These are phyloP conservation scores for Lutjanus erythropterus DNA, from an alignment of 2,113 vertebrate species.

Conservation along the genomic window DNA sequence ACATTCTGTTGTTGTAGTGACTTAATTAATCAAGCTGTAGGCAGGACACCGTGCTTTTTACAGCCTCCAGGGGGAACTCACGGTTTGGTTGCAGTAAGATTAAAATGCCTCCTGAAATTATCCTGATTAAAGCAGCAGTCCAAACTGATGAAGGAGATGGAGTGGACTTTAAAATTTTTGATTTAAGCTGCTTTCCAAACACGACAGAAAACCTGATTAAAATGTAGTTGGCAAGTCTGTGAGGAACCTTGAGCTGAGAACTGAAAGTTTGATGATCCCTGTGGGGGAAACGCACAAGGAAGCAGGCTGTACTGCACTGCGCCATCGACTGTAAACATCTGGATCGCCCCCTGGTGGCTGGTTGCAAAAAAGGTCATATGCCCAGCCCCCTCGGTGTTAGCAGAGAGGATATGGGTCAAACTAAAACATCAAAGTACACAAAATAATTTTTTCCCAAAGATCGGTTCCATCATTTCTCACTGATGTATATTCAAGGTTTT, in stretches of 20 bases:
- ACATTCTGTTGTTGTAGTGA: slow-evolving; percentile 41
- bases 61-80: slow-evolving; percentile 3
- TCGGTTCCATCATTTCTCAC: too few relatives aligned
- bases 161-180: slow-evolving; percentile 20
- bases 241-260: background rate
- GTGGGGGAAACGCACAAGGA: background rate
- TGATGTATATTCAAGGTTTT: too few relatives aligned
- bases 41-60: slow-evolving; percentile 14
- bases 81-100: slow-evolving; percentile 20
- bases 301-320: background rate
- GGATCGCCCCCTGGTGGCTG: too few relatives aligned
- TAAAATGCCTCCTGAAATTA: slow-evolving; percentile 38
- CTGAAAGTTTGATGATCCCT: slow-evolving; percentile 35
- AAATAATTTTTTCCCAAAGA: too few relatives aligned
- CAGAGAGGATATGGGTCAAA: too few relatives aligned
- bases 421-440: too few relatives aligned
- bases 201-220: slow-evolving; percentile 11
- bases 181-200: background rate
- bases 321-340: too few relatives aligned
- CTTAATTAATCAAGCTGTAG: slow-evolving; percentile 61
- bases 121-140: slow-evolving; percentile 22
- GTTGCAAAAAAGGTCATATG: too few relatives aligned
- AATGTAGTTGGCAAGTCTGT: background rate
- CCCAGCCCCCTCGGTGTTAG: too few relatives aligned
- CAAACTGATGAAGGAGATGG: slow-evolving; percentile 35